phyloP scores from a whole-genome alignment of 2,888 invertebrate species.

The Drosophila cognata region DNA sequence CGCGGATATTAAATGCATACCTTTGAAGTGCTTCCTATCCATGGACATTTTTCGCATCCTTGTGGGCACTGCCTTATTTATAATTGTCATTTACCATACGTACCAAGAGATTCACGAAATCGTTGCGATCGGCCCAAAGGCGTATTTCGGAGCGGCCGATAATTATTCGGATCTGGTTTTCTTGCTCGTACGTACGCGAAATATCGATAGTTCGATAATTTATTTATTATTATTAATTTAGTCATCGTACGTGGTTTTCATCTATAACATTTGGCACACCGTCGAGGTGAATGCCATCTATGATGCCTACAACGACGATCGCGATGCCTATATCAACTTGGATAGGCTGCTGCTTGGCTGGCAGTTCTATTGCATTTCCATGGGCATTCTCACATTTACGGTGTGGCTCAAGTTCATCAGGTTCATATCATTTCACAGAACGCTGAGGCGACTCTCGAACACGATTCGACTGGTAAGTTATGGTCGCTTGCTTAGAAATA shows the following conservation, averaged over 20 bases:
- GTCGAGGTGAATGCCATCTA: not conserved
- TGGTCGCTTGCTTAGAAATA: not conserved
- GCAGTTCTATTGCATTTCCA: not conserved
- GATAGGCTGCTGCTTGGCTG: conserved; percentile 2
- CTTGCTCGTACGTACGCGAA: conserved; percentile 15
- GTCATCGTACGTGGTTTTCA: conserved; percentile 9
- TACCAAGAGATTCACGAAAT: conserved; percentile 23
- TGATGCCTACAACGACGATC: not conserved
- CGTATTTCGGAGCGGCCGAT: not conserved
- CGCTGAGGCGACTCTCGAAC: conserved; percentile 2
- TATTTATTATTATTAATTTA: not conserved
- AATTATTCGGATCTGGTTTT: conserved; percentile 17
- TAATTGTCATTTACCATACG: conserved; percentile 20
- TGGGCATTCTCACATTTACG: not conserved
- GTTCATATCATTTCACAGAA: conserved; percentile 33
- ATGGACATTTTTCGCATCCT: rapidly evolving
- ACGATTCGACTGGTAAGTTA: conserved; percentile 12
- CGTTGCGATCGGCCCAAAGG: rapidly evolving
- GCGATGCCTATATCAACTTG: conserved; percentile 9
- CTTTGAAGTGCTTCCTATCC: not conserved
- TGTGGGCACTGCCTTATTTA: not conserved
- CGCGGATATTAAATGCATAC: not conserved
- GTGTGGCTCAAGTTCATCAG: conserved; percentile 25
- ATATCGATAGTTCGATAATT: not conserved
- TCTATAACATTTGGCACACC: conserved; percentile 29